phyloP scores from a whole-genome alignment of 2,888 invertebrate species.

The Magallana nippona region DNA sequence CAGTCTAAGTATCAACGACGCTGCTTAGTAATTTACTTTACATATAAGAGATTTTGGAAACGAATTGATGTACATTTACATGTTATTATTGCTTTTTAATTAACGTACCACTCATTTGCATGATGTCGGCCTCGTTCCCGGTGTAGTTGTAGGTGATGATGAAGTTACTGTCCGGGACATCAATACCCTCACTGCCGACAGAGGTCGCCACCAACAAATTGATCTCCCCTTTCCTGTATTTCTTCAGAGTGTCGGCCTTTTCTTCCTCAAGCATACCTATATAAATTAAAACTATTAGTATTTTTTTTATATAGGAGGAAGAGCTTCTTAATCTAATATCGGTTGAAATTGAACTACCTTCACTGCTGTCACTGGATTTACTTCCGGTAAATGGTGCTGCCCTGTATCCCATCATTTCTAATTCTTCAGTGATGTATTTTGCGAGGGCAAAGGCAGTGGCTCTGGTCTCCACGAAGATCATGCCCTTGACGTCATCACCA shows the following conservation, averaged over 20 bases:
- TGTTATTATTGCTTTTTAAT: too few species aligned
- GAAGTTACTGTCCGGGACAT: slow-evolving; percentile 61
- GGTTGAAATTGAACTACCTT: slow-evolving; percentile 47
- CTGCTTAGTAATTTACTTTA: neutral
- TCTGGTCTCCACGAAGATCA: slow-evolving; percentile 68
- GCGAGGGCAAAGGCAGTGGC: slow-evolving; percentile 64
- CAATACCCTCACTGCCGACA: slow-evolving; percentile 61
- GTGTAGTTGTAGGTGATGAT: slow-evolving; percentile 59
- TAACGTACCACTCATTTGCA: slow-evolving; percentile 61
- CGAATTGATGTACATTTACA: too few species aligned
- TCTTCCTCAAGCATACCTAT: slow-evolving; percentile 57
- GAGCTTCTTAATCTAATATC: neutral
- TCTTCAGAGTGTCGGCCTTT: slow-evolving; percentile 54
- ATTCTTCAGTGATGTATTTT: slow-evolving; percentile 54
- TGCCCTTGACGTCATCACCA: slow-evolving; percentile 57
- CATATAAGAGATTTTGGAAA: neutral
- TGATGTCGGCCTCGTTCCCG: slow-evolving; percentile 60
- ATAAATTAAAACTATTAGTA: neutral
- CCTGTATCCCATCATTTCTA: slow-evolving; percentile 44
- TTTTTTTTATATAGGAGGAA: neutral
- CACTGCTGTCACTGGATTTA: slow-evolving; percentile 51
- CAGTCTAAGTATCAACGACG: neutral
- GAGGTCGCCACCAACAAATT: slow-evolving; percentile 61
- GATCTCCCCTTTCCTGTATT: slow-evolving; percentile 51
- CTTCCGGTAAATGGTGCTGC: slow-evolving; percentile 58